Evolutionary conservation across 2,113 vertebrate genomes (phyloP).

Genomic region (Alaudala cheleensis): DNA sequence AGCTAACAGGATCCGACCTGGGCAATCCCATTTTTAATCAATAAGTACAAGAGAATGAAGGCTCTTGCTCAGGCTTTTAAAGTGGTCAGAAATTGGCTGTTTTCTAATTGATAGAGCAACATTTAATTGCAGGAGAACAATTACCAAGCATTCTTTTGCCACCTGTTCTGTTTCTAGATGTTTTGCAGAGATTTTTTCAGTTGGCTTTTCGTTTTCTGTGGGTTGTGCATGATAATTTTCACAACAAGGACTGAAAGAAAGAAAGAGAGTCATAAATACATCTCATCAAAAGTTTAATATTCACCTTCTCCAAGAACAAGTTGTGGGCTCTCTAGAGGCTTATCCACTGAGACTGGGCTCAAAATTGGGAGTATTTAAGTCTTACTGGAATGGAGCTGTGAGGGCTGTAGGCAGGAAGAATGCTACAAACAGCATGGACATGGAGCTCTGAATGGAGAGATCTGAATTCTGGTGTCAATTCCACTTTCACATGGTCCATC

Average conservation of each 20-base stretch:
- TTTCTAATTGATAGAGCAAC: neutral
- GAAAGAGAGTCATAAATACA: neutral
- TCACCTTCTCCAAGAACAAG: neutral
- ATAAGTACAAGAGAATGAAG: rapidly evolving
- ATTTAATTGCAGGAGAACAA: neutral
- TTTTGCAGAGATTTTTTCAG: neutral
- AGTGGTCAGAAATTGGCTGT: neutral
- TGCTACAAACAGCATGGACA: rapidly evolving
- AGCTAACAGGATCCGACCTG: neutral
- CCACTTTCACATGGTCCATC: neutral
- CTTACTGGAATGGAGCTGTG: neutral
- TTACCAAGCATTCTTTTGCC: conserved; percentile 54
- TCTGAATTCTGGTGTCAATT: neutral
- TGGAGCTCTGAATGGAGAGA: neutral
- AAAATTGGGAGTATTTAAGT: neutral
- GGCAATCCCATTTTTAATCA: neutral
- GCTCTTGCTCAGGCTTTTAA: neutral
- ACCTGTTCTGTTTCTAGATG: neutral
- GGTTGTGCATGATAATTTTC: conserved; percentile 10
- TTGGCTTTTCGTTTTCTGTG: neutral
- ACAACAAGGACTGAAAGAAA: neutral
- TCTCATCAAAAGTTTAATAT: neutral
- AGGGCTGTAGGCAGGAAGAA: neutral
- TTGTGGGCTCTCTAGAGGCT: neutral
- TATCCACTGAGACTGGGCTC: neutral